Base-by-base conservation (phyloP, 2,888 invertebrate genomes). In the Marronus borbonicus region DNA sequence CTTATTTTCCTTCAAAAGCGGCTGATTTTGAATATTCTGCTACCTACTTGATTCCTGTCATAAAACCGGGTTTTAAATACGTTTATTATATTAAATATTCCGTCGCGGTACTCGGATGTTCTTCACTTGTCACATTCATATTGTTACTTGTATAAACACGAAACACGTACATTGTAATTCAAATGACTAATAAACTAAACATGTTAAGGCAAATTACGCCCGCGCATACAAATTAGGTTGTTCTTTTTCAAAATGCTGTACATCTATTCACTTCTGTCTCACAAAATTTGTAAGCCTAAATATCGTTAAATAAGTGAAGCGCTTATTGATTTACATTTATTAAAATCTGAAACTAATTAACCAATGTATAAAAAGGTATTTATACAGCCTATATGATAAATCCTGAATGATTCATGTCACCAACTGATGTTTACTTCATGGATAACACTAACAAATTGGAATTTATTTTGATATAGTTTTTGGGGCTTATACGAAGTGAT, bases 121-220 rank as follows among this genome's bases (percentile, higher is more conserved):
- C 77, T 77, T 77, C 69, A 62, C 20, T 49, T 68, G 70, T 60
- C 60, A 49, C 49, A 69, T 31, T 70, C 58, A 69, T 55, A 77
- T 70, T 49, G 8, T 62, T 70, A 7, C 49, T 70, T 70, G 24
- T 68, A 62, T 28, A 68, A 77, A 77, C 49, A 70, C 77, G 60
- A 39, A 50, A 49, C 77, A 62, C 77, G 77, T 77, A 58, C 69
- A 28, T 24, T 70, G 69, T 62, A 77, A 77, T 44, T 77, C 70
- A 70, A 77, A 60, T 44, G 24, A 62, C 58, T 77, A 77, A 70
- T 77, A 70, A 60, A 77, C 62, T 62, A 62, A 77, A 60, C 70
- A 62, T 66, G 31, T 60, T 70, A 77, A 60, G 17, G 60, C 70
- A 58, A 24, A 58, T 74, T 50, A 20, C 28, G 49, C 49, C 49